Evolutionary conservation across 2,888 invertebrate genomes (phyloP).

Genomic region (Apotomis turbidana): DNA sequence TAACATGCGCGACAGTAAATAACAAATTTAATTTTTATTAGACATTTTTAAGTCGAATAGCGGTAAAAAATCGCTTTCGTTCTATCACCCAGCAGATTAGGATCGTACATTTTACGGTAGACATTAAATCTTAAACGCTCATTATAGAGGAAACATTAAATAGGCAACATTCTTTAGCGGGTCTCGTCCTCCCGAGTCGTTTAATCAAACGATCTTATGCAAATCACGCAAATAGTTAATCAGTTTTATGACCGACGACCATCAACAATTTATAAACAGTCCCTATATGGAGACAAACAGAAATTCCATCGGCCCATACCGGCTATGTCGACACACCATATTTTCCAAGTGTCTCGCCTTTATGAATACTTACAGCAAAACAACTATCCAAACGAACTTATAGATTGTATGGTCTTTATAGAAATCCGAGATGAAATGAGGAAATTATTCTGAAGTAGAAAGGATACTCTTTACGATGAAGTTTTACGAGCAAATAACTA

Average conservation of each 20-base stretch:
- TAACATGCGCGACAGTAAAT: conserved; percentile 64
- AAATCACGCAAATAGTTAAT: conserved; percentile 71
- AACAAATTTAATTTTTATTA: conserved; percentile 68
- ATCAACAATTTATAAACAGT: conserved; percentile 66
- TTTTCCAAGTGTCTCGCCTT: conserved; percentile 58
- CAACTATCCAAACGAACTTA: conserved; percentile 44
- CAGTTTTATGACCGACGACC: conserved; percentile 67
- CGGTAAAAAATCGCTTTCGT: conserved; percentile 66
- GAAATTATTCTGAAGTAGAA: conserved; percentile 3
- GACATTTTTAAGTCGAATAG: conserved; percentile 67
- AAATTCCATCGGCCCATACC: conserved; percentile 61
- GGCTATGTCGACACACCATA: conserved; percentile 60
- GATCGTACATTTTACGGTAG: conserved; percentile 61
- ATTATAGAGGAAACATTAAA: conserved; percentile 70
- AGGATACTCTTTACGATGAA: conserved; percentile 8
- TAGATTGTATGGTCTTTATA: conserved; percentile 44
- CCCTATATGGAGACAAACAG: conserved; percentile 60
- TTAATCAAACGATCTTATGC: conserved; percentile 73
- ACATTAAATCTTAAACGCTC: conserved; percentile 62
- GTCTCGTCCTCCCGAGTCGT: conserved; percentile 57
- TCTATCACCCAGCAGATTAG: conserved; percentile 60
- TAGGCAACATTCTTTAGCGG: conserved; percentile 65
- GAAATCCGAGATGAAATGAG: conserved; percentile 31
- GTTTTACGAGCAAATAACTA: conserved; percentile 43
- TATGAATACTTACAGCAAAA: conserved; percentile 46